Base-by-base conservation (phyloP, 2,113 vertebrate species). In the Peromyscus leucopus region DNA sequence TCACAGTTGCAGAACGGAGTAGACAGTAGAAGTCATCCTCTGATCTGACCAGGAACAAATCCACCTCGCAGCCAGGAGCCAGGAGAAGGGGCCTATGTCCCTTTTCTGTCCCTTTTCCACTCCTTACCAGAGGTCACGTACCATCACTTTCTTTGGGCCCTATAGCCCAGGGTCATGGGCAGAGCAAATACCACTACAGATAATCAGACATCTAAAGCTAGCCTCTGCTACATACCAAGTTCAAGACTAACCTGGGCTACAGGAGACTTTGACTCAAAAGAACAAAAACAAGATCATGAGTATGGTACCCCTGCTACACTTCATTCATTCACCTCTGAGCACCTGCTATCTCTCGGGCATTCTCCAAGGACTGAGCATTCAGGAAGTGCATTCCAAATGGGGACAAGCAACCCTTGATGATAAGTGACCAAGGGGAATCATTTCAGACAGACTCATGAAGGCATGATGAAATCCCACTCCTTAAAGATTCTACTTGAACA, bases 401-500 rank as follows among this genome's bases (percentile, higher is more conserved):
- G 59, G 5, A 21, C 90, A 46, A 86, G 11, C 51, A 15, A 85
- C 3, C 57, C 22, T 13, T 63, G 42, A 10, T 36, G 12, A 55
- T 28, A 72, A 79, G 22, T 21, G 17, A 26, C 55, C 63, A 75
- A 65, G 13, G 9, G 72, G 48, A 55, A 28, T 71, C 7, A 57
- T 61, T 92, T 95, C 39, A 71, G 63, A 61, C 21, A 86, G 19
- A 39, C 80, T 39, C 46, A 13, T 8, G 22, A 76, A 88, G 31
- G 10, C 7, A 36, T 33, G 46, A 51, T 36, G 39, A 24, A 3
- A 17, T 21, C 26, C 46, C 57, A 33, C 42, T 72, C 28, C 36
- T 51, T 75, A 57, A 95, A 97, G 80, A 69, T 42, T 78, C 80
- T 79, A 78, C 82, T 74, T 42, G 67, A 26, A 12, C 55, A 55